Evolutionary conservation across 2,797 vertebrate species (phyloP).

Genomic region (Mastacembelus armatus): DNA sequence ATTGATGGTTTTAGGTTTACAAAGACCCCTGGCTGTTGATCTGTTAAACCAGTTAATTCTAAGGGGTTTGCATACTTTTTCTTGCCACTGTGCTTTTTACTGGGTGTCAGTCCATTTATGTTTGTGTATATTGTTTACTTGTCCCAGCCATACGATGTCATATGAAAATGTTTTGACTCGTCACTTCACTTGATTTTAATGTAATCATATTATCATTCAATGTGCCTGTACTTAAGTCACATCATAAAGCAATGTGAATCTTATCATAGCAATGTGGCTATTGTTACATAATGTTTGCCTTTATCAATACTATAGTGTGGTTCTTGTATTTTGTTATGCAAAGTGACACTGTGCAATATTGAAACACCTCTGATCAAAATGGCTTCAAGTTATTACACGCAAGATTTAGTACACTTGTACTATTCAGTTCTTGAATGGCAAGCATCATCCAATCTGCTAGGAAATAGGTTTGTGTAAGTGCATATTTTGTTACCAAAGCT

Average conservation of each 20-base stretch:
- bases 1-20: no score
- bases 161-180: constrained; percentile 35
- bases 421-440: constrained; percentile 42
- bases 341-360: constrained; percentile 4
- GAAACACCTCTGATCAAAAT: constrained; percentile 10
- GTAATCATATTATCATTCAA: background rate
- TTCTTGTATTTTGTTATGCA: constrained; percentile 14
- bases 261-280: background rate
- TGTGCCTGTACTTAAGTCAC: background rate
- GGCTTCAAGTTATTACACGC: background rate
- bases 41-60: no score
- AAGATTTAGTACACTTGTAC: constrained; percentile 10
- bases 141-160: constrained; percentile 8
- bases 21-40: no score
- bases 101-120: no score
- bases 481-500: constrained; percentile 3
- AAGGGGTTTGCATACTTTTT: no score
- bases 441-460: no score
- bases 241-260: constrained; percentile 13
- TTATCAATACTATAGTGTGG: background rate
- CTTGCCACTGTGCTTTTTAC: no score
- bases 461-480: background rate
- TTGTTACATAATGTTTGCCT: background rate
- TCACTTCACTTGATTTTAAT: constrained; percentile 10
- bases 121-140: background rate